Evolutionary conservation across 2,113 vertebrate species (phyloP).

Genomic region (Tenebrosternarchus preto): DNA sequence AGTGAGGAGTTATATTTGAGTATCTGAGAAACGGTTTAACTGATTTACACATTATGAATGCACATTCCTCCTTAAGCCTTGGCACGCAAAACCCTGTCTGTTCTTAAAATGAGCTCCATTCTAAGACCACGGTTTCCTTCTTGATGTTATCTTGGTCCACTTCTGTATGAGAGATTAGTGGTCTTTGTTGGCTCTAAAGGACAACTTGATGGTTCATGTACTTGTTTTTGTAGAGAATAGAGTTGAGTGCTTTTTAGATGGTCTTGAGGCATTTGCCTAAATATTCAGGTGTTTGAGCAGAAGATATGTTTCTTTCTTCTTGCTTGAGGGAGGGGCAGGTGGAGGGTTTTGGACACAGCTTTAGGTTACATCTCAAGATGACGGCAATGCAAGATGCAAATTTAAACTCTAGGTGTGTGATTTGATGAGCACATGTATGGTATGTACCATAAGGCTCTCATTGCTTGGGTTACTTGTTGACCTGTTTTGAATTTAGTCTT

Average conservation of each 20-base stretch:
- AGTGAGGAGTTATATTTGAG: background rate
- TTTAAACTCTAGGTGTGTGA: background rate
- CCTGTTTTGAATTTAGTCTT: constrained; percentile 6
- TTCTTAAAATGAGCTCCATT: constrained; percentile 7
- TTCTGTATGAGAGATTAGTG: constrained; percentile 8
- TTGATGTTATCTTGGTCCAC: background rate
- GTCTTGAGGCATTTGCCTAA: background rate
- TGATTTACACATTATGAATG: background rate
- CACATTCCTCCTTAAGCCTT: background rate
- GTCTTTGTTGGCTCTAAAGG: background rate
- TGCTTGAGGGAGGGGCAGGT: background rate
- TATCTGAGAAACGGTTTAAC: background rate
- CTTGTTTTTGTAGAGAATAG: background rate
- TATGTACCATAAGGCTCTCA: background rate
- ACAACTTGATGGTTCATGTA: constrained; percentile 12
- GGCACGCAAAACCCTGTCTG: background rate
- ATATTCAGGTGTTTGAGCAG: background rate
- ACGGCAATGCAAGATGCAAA: background rate
- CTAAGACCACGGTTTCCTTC: background rate
- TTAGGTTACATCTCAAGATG: background rate
- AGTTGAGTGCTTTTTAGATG: background rate
- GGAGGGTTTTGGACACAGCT: background rate
- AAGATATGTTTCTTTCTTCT: background rate
- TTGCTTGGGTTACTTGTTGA: background rate
- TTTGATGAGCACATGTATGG: background rate